Evolutionary conservation across 2,113 vertebrate species (phyloP), one percentile per base, ranked within the genome.

Genomic region (cattle (Bos taurus)): DNA sequence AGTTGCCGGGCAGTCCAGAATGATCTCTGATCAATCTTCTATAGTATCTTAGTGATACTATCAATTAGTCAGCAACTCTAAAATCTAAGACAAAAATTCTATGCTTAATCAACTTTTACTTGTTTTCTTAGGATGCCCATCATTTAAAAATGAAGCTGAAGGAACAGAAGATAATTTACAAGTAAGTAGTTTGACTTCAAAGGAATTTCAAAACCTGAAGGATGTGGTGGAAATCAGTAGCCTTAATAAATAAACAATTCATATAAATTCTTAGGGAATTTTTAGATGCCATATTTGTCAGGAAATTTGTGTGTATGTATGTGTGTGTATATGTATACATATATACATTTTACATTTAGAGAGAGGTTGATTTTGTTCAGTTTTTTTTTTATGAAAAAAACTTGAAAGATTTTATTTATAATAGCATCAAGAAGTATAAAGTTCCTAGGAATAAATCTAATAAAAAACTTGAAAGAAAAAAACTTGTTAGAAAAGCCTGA

Each of bases 81-180:
- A 90, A 95, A 89, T 71, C 16, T 78, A 83, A 90, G 23, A 33
- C 33, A 36, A 94, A 91, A 90, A 81, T 85, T 57, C 12, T 95
- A 0, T 96, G 52, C 28, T 92, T 95, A 83, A 95, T 95, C 95
- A 85, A 88, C 48, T 87, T 82, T 83, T 57, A 26, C 46, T 28
- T 97, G 1, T 97, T 97, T 92, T 71, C 92, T 78, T 98, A 99
- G 99, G 99, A 95, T 99, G 99, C 97, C 99, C 99, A 92, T 95
- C 99, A 6, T 99, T 98, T 50, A 99, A 99, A 97, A 99, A 98
- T 95, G 99, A 99, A 95, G 97, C 98, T 21, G 99, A 99, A 97
- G 98, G 98, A 97, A 97, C 99, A 57, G 99, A 99, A 97, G 99
- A 99, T 95, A 99, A 99, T 96, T 98, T 99, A 98, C 99, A 99